Conservation (phyloP, 2,888 invertebrate species). For the Germaria angustata region DNA sequence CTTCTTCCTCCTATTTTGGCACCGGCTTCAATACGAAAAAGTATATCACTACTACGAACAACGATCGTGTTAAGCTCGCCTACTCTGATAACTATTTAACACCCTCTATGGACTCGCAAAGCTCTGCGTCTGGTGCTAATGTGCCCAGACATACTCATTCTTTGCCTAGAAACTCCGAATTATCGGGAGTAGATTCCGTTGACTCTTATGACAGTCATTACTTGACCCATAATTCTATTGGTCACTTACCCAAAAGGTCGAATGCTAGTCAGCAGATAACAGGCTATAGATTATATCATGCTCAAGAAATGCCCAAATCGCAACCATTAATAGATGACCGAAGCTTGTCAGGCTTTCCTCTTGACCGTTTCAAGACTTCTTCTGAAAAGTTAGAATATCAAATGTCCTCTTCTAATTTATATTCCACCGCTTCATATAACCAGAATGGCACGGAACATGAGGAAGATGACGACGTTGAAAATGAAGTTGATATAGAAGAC, state of each 20-base stretch:
- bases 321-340: slow-evolving; percentile 69
- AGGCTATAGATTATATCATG: slow-evolving; percentile 42
- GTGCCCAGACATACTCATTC: slow-evolving; percentile 74
- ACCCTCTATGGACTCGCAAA: slow-evolving; percentile 78
- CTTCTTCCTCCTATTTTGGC: slow-evolving; percentile 78
- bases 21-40: slow-evolving; percentile 75
- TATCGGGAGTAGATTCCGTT: slow-evolving; percentile 79
- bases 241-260: slow-evolving; percentile 68
- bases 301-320: slow-evolving; percentile 20
- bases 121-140: slow-evolving; percentile 72
- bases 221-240: slow-evolving; percentile 77
- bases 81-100: slow-evolving; percentile 78
- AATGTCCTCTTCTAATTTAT: slow-evolving; percentile 82
- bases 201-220: slow-evolving; percentile 80
- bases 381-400: slow-evolving; percentile 82
- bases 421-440: slow-evolving; percentile 80
- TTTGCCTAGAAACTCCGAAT: slow-evolving; percentile 78
- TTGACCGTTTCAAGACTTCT: slow-evolving; percentile 74
- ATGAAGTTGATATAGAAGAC: slow-evolving; percentile 72
- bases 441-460: slow-evolving; percentile 69
- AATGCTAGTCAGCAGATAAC: slow-evolving; percentile 57
- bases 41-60: slow-evolving; percentile 64
- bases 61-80: slow-evolving; percentile 74
- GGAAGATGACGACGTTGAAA: slow-evolving; percentile 68
- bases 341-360: slow-evolving; percentile 71